Base-by-base conservation (phyloP, 2,888 invertebrate species). In the Spicauda simplicius region DNA sequence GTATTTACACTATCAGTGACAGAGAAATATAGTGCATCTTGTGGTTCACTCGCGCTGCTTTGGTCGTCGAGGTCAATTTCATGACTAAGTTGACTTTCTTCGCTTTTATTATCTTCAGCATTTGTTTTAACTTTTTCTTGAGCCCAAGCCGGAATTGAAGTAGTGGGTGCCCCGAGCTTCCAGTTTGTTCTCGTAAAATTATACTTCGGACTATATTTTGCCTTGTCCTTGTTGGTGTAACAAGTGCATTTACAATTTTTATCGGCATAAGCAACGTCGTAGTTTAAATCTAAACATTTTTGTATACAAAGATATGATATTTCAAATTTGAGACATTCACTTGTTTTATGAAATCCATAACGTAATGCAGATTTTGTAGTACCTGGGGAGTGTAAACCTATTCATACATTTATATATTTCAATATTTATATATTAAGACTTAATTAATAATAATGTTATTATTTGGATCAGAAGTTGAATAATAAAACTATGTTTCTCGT, bases 291-390 rank as follows among this genome's bases (percentile, higher is more conserved):
- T 58, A 85, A 71, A 74, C 91, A 91, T 75, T 80, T 84, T 71
- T 80, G 79, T 37, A 90, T 74, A 69, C 91, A 91, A 7, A 83
- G 11, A 73, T 79, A 90, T 4, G 85, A 77, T 72, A 80, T 81
- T 59, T 81, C 72, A 55, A 81, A 90, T 48, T 79, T 70, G 33
- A 68, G 30, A 68, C 91, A 91, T 0, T 80, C 80, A 1, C 80
- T 53, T n/a, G 79, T 84, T 69, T 72, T 74, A 19, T 91, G 90
- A 72, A 86, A 85, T 19, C 91, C 91, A 70, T 88, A 90, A 48
- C 89, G 86, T 52, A 88, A 74, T 14, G 75, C 73, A 50, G 48
- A 62, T 41, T 69, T 77, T 54, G 70, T 77, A 19, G 72, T 66
- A 20, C 33, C 74, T 75, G 63, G 45, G 68, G 62, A 53, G 63